Base-by-base conservation (phyloP, 35 echinoderm and acorn worm species). In the Eucidaris tribuloides region DNA sequence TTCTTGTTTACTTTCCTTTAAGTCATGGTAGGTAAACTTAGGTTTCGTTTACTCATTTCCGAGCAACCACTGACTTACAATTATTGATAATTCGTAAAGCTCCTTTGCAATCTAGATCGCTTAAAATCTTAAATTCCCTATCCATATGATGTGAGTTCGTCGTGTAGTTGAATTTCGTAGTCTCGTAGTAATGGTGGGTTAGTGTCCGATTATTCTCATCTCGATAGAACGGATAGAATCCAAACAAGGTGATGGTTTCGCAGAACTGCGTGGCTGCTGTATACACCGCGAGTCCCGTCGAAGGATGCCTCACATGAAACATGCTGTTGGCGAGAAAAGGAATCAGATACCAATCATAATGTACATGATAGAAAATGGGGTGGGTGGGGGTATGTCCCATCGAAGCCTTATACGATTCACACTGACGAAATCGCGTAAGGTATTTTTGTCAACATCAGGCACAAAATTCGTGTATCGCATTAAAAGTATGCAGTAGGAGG, bases 201-300 rank as follows among this genome's bases (percentile, higher is more conserved):
- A 83, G 18, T 4, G 0, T 60, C 32, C 36, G 58, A 43, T 64
- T 64, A 19, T 42, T 27, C 2, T 31, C 27, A 42, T 41, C 58
- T 40, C n/a, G 4, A 38, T 83, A 37, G 46, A 83, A 83, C 37
- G 80, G 80, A 40, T 83, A 83, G 80, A 83, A 83, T 3, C 80
- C 80, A 65, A 29, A 83, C 2, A 83, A 31, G 22, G 57, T 24
- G 30, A 83, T 65, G 4, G 38, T 36, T 23, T 65, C 41, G 57
- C 80, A 83, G 23, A 83, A 60, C 9, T 60, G 62, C 2, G 80
- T 64, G 18, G 80, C 80, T 7, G 62, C 58, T 17, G 80, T 83
- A 22, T 83, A 83, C 2, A 65, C 22, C 43, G 33, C 38, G 2
- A 83, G 7, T 7, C 80, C 80, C 15, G 80, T 44, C 18, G 80